Evolutionary conservation across 2,888 invertebrate genomes (phyloP).

Genomic region (Lepetodrilus schrolli): DNA sequence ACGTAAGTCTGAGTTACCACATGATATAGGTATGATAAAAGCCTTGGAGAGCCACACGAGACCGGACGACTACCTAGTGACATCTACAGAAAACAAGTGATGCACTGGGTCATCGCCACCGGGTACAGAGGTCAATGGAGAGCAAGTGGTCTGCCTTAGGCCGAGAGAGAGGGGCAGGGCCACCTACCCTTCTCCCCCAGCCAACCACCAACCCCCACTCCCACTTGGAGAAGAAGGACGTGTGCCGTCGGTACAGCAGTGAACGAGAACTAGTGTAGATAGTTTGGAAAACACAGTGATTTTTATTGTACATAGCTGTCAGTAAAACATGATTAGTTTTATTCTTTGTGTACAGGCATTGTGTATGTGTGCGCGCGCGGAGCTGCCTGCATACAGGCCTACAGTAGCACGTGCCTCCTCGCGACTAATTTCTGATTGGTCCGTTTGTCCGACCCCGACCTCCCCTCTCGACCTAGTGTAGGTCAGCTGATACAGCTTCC

Average conservation of each 20-base stretch:
- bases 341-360: constrained; percentile 6
- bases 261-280: constrained; percentile 10
- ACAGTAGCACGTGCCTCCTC: neutral
- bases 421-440: constrained; percentile 4
- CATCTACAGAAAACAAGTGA: constrained; percentile 60
- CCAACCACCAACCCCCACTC: too few relatives aligned
- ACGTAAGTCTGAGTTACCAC: constrained; percentile 95
- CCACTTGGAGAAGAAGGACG: neutral
- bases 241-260: neutral
- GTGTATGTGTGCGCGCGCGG: neutral
- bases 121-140: neutral
- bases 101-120: neutral
- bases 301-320: constrained; percentile 20
- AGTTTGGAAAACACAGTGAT: neutral
- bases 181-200: neutral
- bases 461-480: neutral
- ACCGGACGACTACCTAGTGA: constrained; percentile 89
- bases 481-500: constrained; percentile 11
- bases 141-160: neutral
- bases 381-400: neutral
- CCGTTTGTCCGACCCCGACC: too few relatives aligned
- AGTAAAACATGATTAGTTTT: neutral
- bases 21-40: constrained; percentile 92
- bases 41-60: constrained; percentile 93
- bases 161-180: neutral